Evolutionary conservation across 64 coral and sea anemone genomes (phyloP).

Genomic region (Actinia tenebrosa): DNA sequence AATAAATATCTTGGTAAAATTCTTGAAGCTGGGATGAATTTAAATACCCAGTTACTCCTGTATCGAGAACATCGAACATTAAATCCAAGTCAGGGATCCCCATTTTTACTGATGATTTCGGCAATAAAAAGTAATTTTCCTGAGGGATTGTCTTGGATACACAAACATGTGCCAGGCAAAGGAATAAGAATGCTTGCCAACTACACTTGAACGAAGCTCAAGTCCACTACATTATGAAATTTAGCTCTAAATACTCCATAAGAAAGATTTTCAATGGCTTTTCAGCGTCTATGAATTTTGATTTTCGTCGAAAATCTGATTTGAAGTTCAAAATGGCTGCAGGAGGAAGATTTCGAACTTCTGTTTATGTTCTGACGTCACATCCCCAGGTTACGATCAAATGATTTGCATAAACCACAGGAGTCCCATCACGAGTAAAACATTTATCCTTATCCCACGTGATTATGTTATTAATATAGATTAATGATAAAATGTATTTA

Average conservation of each 20-base stretch:
- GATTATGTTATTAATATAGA: too few species aligned
- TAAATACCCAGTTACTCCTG: slow-evolving; percentile 67
- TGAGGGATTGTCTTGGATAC: neutral
- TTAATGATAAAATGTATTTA: too few species aligned
- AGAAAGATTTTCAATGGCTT: neutral
- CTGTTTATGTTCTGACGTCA: slow-evolving; percentile 38
- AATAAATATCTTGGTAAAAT: slow-evolving; percentile 80
- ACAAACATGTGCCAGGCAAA: neutral
- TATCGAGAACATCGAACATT: slow-evolving; percentile 94
- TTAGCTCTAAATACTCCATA: neutral
- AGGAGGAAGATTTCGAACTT: neutral
- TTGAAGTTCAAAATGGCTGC: slow-evolving; percentile 26
- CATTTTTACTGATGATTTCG: slow-evolving; percentile 55
- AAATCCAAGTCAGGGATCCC: slow-evolving; percentile 86
- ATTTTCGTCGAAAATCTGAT: neutral
- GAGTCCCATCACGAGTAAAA: neutral
- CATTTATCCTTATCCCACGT: neutral
- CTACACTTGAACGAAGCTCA: neutral
- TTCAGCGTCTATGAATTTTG: neutral
- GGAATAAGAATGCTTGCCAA: neutral
- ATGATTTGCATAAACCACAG: slow-evolving; percentile 31
- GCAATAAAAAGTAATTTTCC: neutral
- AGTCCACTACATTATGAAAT: neutral
- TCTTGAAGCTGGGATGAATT: slow-evolving; percentile 73
- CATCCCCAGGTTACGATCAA: slow-evolving; percentile 24